phyloP scores from a whole-genome alignment of 1,140 invertebrate species.

The Drosophila chauvacae region DNA sequence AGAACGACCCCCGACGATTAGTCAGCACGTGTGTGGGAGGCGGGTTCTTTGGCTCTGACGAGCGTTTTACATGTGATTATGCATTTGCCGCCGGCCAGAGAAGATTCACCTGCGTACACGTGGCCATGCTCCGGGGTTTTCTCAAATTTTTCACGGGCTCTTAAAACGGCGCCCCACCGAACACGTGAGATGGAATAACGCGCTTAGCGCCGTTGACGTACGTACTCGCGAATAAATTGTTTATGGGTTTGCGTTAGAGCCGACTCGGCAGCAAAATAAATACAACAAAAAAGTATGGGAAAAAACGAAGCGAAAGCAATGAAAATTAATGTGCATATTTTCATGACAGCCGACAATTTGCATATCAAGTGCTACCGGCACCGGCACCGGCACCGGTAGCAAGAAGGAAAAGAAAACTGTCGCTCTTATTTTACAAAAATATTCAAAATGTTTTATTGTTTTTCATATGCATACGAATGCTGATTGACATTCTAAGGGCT shows the following conservation, averaged over 20 bases:
- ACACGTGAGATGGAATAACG: constrained; percentile 48
- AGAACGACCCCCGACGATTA: constrained; percentile 39
- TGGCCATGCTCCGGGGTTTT: constrained; percentile 1
- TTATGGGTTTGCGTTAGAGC: constrained; percentile 28
- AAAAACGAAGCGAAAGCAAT: constrained; percentile 28
- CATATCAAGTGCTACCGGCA: constrained; percentile 67
- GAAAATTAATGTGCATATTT: constrained; percentile 80
- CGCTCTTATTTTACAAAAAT: constrained; percentile 29
- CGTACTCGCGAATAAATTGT: constrained; percentile 36
- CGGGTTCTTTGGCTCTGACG: constrained; percentile 33
- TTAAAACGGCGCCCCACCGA: background rate
- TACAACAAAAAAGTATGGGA: constrained; percentile 3
- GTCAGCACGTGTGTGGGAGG: constrained; percentile 29
- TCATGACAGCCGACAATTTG: constrained; percentile 75
- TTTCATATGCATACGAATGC: constrained; percentile 50
- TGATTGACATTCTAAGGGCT: constrained; percentile 35
- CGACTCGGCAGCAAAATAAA: constrained; percentile 20
- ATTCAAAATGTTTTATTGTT: constrained; percentile 53
- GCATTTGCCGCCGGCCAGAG: constrained; percentile 27
- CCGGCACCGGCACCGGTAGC: constrained; percentile 5
- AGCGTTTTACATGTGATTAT: constrained; percentile 64
- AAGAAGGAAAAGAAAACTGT: constrained; percentile 29
- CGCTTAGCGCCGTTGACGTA: constrained; percentile 46
- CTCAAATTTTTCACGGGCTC: constrained; percentile 9
- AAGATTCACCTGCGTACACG: constrained; percentile 25